Evolutionary conservation across 2,113 vertebrate genomes (phyloP).

Genomic region (Corvus cornix): DNA sequence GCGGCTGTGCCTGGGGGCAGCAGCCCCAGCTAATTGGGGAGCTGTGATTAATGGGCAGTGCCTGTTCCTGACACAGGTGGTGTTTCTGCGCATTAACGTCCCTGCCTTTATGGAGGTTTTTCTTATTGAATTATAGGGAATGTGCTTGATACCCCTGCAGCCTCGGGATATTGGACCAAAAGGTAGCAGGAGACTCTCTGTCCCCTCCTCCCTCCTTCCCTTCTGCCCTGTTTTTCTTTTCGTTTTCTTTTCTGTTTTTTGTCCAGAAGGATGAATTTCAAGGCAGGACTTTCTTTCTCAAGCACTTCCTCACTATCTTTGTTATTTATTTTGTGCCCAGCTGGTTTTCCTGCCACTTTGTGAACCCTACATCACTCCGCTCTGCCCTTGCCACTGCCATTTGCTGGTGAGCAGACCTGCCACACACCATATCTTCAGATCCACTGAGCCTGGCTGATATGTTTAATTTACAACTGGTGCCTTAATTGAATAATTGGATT

Average conservation of each 20-base stretch:
- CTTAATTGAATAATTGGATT: constrained; percentile 38
- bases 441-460: background rate
- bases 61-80: constrained; percentile 80
- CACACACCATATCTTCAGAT: background rate
- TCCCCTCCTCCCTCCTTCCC: background rate
- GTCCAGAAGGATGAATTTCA: background rate
- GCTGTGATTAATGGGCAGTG: constrained; percentile 86
- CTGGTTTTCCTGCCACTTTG: background rate
- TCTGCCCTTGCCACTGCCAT: background rate
- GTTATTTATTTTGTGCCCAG: background rate
- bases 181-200: background rate
- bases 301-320: background rate
- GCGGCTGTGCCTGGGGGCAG: constrained; percentile 52
- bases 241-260: background rate
- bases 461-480: constrained; percentile 20
- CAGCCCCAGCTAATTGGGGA: constrained; percentile 79
- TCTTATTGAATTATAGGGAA: constrained; percentile 82
- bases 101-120: constrained; percentile 71
- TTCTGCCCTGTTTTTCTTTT: background rate
- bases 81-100: constrained; percentile 70
- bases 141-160: constrained; percentile 32
- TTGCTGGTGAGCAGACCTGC: background rate
- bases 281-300: background rate
- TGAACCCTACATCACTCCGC: background rate
- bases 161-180: constrained; percentile 31